Base-by-base conservation (phyloP, 2,888 invertebrate species). In the Craniophora ligustri region DNA sequence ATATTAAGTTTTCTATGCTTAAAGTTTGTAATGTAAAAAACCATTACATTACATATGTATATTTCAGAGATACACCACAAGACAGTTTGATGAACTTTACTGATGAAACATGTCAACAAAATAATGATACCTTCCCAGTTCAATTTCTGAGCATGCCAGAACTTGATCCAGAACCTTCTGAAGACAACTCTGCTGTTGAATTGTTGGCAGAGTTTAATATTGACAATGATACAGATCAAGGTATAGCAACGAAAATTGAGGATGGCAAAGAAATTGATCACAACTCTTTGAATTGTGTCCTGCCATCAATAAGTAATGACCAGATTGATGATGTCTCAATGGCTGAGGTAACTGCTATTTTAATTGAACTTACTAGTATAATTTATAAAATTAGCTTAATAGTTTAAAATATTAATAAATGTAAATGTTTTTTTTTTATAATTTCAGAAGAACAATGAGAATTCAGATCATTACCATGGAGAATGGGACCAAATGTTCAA, bases 401-500 rank as follows among this genome's bases (percentile, higher is more conserved):
- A n/a, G n/a, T n/a, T n/a, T n/a, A n/a, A n/a, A n/a, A n/a, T n/a
- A n/a, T n/a, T n/a, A n/a, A n/a, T n/a, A n/a, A n/a, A n/a, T n/a
- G n/a, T n/a, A n/a, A n/a, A n/a, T n/a, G n/a, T n/a, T n/a, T n/a
- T n/a, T n/a, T n/a, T n/a, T n/a, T n/a, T n/a, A n/a, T n/a, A n/a
- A n/a, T 86, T 85, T 57, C 79, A 89, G 89, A 86, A 82, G 65
- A 80, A 78, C 39, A 77, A 74, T 79, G 84, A 84, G 26, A 78
- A 81, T 53, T 76, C 82, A 13, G 84, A 85, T 50, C 86, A 91
- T 49, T 92, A 91, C 45, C 85, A 89, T 78, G 88, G 87, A 35
- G 92, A 92, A 71, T 93, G 92, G 91, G 93, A 93, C 44, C 91
- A 90, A 78, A 92, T 93, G 91, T 89, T 93, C 47, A 87, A 85